Conservation (phyloP, 2,113 vertebrate genomes). For the Bungarus multicinctus region DNA sequence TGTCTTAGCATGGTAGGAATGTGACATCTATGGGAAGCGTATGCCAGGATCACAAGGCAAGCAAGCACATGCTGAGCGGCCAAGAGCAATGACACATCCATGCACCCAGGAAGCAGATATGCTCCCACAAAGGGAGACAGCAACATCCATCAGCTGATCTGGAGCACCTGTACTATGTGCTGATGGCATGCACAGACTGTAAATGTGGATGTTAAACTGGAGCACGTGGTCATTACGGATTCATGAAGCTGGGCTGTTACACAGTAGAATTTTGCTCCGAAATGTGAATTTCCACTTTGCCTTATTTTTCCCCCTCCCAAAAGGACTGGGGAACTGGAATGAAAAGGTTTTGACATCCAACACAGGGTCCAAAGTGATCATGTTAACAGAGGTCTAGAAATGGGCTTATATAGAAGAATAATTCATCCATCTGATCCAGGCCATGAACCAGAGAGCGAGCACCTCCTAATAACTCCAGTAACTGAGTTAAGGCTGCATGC, state of each 20-base stretch:
- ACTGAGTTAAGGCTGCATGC: background rate
- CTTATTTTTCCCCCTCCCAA: background rate
- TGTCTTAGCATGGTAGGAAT: background rate
- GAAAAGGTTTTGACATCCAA: background rate
- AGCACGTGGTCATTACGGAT: background rate
- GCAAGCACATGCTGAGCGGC: background rate
- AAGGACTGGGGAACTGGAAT: background rate
- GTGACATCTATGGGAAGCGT: too few species aligned
- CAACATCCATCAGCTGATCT: background rate
- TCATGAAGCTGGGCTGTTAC: background rate
- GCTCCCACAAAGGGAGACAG: background rate
- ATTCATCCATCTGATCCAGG: background rate
- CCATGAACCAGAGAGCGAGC: too few species aligned
- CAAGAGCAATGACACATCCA: background rate
- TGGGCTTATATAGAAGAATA: background rate
- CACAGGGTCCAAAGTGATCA: background rate
- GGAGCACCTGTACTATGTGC: background rate
- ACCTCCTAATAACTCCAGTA: background rate
- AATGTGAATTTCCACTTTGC: background rate
- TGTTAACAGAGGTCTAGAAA: background rate
- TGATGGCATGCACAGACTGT: background rate
- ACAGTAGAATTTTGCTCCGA: background rate
- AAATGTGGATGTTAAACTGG: background rate
- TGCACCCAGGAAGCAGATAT: background rate
- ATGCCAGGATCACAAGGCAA: background rate